phyloP scores from a whole-genome alignment of 2,888 invertebrate genomes.

The Andrena dorsata region DNA sequence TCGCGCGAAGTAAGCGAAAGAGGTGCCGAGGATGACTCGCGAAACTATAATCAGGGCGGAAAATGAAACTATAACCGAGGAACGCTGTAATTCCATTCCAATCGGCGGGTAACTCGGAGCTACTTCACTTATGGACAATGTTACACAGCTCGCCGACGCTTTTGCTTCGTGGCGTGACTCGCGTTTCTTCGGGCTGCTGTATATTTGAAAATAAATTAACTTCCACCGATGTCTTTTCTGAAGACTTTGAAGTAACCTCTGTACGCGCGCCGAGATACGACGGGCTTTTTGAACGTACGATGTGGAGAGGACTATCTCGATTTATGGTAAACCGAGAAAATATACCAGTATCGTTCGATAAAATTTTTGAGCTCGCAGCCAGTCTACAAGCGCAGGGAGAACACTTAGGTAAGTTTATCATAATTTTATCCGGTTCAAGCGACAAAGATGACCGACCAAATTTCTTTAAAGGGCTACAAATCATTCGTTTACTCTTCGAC shows the following conservation, averaged over 20 bases:
- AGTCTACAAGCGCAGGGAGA: conserved; percentile 83
- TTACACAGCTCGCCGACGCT: conserved; percentile 81
- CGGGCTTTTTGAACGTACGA: conserved; percentile 77
- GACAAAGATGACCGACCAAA: conserved; percentile 80
- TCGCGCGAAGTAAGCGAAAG: too few relatives aligned
- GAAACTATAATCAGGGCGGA: too few relatives aligned
- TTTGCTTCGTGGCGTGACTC: conserved; percentile 75
- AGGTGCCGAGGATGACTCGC: too few relatives aligned
- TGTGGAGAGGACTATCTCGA: conserved; percentile 81
- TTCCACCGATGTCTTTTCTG: conserved; percentile 75
- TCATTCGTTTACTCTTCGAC: conserved; percentile 66
- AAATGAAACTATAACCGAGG: too few relatives aligned
- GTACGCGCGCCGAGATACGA: conserved; percentile 66
- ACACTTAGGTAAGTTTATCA: conserved; percentile 82
- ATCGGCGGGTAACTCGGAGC: conserved; percentile 80
- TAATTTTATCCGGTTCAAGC: conserved; percentile 79
- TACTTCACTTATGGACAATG: conserved; percentile 81
- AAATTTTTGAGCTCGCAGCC: conserved; percentile 82
- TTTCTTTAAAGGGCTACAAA: conserved; percentile 77
- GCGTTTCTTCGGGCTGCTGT: conserved; percentile 72
- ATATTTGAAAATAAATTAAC: conserved; percentile 78
- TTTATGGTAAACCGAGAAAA: conserved; percentile 61
- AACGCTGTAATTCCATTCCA: conserved; percentile 26
- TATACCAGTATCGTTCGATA: conserved; percentile 74
- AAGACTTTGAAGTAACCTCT: conserved; percentile 42